These are phyloP conservation scores for Scaptomyza cyrtandrae DNA, from an alignment of 2,888 invertebrate genomes.

Conservation along the genomic window DNA sequence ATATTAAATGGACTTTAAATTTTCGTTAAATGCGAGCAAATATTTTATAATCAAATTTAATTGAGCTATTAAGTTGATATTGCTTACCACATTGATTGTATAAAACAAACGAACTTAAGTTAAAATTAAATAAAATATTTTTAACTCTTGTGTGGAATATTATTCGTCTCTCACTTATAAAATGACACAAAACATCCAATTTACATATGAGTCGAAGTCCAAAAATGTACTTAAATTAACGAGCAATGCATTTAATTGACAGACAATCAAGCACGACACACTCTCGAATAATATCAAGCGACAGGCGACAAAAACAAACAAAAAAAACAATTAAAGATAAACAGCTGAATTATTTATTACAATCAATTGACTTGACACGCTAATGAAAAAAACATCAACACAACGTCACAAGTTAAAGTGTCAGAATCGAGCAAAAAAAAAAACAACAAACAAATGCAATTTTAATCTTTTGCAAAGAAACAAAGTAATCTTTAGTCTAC, in stretches of 20 bases:
- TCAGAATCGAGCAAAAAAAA: too few relatives aligned
- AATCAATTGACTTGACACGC: constrained; percentile 43
- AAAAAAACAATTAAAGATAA: constrained; percentile 24
- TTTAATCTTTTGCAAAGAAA: background rate
- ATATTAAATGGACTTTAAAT: background rate
- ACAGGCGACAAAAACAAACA: constrained; percentile 2
- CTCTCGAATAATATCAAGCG: background rate
- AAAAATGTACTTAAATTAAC: constrained; percentile 33
- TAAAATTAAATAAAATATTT: background rate
- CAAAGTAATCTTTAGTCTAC: background rate
- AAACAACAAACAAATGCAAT: constrained; percentile 1
- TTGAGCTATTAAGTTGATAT: background rate
- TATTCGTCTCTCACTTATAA: background rate
- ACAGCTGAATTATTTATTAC: constrained; percentile 40
- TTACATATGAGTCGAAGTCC: constrained; percentile 34
- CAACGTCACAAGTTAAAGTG: constrained; percentile 13
- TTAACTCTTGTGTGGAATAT: background rate
- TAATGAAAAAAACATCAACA: constrained; percentile 9
- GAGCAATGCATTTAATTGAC: constrained; percentile 45
- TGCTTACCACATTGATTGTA: background rate
- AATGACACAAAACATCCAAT: constrained; percentile 38
- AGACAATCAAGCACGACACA: constrained; percentile 28
- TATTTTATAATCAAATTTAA: background rate
- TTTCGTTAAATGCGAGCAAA: background rate
- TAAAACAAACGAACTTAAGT: constrained; percentile 14